A percentile compares a stretch with the other conserved stretches of the same genome.
Conservation (phyloP, 2,113 vertebrate species). For the Mesoclemmys tuberculata region DNA sequence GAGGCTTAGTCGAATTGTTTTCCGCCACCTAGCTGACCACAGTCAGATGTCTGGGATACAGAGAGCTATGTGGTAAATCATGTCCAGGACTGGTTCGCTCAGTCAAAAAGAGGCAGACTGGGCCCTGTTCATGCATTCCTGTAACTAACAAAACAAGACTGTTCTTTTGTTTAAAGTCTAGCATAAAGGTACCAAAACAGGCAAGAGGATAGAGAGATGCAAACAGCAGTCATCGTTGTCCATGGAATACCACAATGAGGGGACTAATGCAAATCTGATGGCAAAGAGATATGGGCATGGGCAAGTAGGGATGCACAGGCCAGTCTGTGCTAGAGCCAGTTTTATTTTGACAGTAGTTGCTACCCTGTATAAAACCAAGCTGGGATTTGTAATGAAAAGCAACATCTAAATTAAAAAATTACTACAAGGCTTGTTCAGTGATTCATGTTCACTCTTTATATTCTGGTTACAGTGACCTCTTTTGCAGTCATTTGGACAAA, state of each 20-base stretch:
- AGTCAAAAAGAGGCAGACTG: background rate
- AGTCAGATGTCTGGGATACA: slow-evolving; percentile 92
- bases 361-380: background rate
- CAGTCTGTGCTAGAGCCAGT: background rate
- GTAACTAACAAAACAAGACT: background rate
- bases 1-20: slow-evolving; percentile 93
- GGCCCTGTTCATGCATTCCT: background rate
- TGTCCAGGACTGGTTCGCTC: accelerated
- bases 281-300: background rate
- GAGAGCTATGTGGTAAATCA: slow-evolving; percentile 90
- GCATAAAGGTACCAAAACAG: background rate
- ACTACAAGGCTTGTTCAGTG: background rate
- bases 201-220: background rate
- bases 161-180: background rate
- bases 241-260: background rate
- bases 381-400: background rate
- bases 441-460: background rate
- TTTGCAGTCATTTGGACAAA: slow-evolving; percentile 8
- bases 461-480: background rate
- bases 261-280: accelerated
- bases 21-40: slow-evolving; percentile 94
- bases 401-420: slow-evolving; percentile 59
- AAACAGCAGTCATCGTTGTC: background rate
- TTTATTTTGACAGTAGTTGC: background rate
- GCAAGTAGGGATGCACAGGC: background rate